Conservation (phyloP, 2,113 vertebrate genomes). For the Clinocottus analis region DNA sequence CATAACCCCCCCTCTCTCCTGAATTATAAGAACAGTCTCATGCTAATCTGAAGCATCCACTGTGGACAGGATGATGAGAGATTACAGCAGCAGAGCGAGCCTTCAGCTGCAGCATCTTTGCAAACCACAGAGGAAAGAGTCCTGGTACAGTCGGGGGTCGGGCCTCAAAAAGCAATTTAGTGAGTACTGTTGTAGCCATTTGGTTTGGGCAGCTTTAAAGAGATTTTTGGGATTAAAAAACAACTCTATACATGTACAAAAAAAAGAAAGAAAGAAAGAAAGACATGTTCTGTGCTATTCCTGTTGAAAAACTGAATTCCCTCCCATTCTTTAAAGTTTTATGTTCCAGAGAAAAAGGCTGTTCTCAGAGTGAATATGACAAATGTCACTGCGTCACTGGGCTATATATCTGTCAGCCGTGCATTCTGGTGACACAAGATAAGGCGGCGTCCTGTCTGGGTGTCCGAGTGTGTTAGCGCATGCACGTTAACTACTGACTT, state of each 20-base stretch:
- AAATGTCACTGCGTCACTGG: conserved; percentile 10
- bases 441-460: conserved; percentile 39
- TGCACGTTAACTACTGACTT: conserved; percentile 8
- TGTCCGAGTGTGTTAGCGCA: not conserved
- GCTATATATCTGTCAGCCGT: conserved; percentile 36
- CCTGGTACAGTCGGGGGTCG: not conserved
- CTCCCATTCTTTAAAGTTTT: not conserved
- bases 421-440: conserved; percentile 65
- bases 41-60: conserved; percentile 63
- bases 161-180: not conserved
- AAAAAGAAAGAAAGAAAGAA: too few relatives aligned
- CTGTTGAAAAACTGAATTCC: not conserved
- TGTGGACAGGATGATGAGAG: conserved; percentile 51
- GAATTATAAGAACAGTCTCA: conserved; percentile 13
- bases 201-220: not conserved
- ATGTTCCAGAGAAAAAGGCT: not conserved
- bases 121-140: not conserved
- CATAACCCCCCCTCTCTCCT: conserved; percentile 22
- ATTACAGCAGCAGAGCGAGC: conserved; percentile 48
- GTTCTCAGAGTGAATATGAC: conserved; percentile 14
- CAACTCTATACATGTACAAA: not conserved
- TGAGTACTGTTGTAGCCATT: not conserved
- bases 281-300: not conserved
- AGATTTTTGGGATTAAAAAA: not conserved
- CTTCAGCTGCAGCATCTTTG: conserved; percentile 16